Percentiles rank a stretch among this genome's conserved stretches.
These are phyloP conservation scores for Sinodicranocentrus sp. DNA, from an alignment of 2,888 invertebrate genomes.

Conservation along the genomic window DNA sequence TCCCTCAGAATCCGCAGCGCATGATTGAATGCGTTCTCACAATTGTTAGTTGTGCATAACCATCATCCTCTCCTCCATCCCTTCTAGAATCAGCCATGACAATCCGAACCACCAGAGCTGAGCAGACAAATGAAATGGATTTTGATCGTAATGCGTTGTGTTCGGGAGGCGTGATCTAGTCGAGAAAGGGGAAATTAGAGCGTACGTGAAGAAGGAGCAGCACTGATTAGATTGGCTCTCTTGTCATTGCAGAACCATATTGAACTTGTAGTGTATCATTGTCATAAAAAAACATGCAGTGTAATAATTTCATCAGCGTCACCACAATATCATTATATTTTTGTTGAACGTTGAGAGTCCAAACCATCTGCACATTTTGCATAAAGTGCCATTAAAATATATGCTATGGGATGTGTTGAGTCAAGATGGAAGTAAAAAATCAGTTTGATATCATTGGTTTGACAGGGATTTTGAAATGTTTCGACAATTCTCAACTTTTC, in stretches of 20 bases:
- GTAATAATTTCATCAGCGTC: no score
- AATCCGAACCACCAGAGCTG: conserved; percentile 21
- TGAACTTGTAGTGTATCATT: no score
- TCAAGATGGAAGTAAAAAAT: neutral
- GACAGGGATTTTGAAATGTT: neutral
- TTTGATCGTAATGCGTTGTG: conserved; percentile 37
- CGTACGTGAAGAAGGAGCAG: conserved; percentile 52
- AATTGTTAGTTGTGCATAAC: conserved; percentile 16
- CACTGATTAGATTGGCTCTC: conserved; percentile 1
- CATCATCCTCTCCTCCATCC: conserved; percentile 4
- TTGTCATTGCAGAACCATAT: conserved; percentile 29
- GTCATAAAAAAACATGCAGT: no score
- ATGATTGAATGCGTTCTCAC: conserved; percentile 39
- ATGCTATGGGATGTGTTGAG: neutral
- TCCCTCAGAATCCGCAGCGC: conserved; percentile 6
- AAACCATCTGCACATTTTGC: no score
- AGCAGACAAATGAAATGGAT: conserved; percentile 52
- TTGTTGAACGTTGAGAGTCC: no score
- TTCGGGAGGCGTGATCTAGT: conserved; percentile 62
- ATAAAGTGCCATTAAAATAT: neutral
- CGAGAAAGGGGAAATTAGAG: conserved; percentile 62
- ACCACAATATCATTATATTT: no score
- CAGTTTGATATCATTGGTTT: neutral
- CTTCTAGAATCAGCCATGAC: conserved; percentile 56
- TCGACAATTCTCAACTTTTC: neutral